Evolutionary conservation across 2,888 invertebrate genomes (phyloP).

Genomic region (Yponomeuta plumbellus): DNA sequence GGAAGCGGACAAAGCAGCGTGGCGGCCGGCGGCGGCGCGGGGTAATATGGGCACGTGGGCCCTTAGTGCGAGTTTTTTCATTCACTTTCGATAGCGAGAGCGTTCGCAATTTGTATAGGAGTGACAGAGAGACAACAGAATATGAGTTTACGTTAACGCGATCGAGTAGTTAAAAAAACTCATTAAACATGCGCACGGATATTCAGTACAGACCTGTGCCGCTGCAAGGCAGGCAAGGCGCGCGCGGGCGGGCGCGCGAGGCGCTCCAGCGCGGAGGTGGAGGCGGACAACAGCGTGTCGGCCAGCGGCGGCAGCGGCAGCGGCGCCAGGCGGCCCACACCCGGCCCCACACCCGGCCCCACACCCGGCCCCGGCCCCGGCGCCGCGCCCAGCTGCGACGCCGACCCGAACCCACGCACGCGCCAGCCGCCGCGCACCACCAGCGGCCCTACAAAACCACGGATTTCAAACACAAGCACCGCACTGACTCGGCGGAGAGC

Average conservation of each 20-base stretch:
- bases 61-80: too few relatives aligned
- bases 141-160: too few relatives aligned
- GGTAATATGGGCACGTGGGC: too few relatives aligned
- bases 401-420: conserved; percentile 28
- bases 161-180: too few relatives aligned
- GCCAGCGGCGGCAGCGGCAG: conserved; percentile 34
- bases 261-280: conserved; percentile 34
- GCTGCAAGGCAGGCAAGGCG: neutral
- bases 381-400: conserved; percentile 25
- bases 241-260: conserved; percentile 7
- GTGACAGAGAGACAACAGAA: too few relatives aligned
- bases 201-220: conserved; percentile 2
- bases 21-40: too few relatives aligned
- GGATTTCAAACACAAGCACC: too few relatives aligned
- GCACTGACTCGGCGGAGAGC: too few relatives aligned
- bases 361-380: conserved; percentile 26
- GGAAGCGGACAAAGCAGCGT: too few relatives aligned
- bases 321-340: conserved; percentile 27
- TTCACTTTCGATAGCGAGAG: too few relatives aligned
- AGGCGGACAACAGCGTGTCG: conserved; percentile 40
- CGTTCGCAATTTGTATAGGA: too few relatives aligned
- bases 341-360: conserved; percentile 24
- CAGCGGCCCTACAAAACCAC: conserved; percentile 28
- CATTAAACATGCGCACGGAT: too few relatives aligned
- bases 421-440: conserved; percentile 31